phyloP scores from a whole-genome alignment of 1,140 invertebrate genomes.

The Chionoecetes opilio region DNA sequence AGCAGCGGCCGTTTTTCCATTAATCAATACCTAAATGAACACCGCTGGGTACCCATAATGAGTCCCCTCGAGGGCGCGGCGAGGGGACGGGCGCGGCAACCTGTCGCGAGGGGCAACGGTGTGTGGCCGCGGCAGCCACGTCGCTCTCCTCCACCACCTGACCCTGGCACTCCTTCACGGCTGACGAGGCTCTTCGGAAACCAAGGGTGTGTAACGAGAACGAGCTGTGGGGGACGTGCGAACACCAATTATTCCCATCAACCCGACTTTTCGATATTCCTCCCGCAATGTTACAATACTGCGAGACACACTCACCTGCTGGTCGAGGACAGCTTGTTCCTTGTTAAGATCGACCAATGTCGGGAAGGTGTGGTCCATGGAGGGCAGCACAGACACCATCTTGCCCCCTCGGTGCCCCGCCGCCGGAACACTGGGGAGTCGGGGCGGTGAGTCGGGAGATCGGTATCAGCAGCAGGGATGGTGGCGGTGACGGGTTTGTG shows the following conservation, averaged over 20 bases:
- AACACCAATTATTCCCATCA: no score
- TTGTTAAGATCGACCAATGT: constrained; percentile 75
- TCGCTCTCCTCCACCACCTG: not conserved
- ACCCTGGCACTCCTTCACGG: not conserved
- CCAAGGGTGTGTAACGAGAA: not conserved
- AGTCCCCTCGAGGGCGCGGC: not conserved
- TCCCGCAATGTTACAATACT: not conserved
- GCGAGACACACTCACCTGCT: constrained; percentile 66
- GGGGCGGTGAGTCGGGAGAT: not conserved
- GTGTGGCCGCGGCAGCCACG: not conserved
- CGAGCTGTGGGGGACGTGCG: no score
- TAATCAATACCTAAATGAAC: not conserved
- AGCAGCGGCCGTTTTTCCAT: not conserved
- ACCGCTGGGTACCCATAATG: not conserved
- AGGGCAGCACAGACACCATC: constrained; percentile 74
- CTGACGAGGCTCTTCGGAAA: not conserved
- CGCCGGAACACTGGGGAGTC: not conserved
- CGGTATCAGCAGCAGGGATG: not conserved
- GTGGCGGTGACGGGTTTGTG: not conserved
- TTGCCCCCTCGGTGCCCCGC: constrained; percentile 18
- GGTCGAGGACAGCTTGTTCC: constrained; percentile 70
- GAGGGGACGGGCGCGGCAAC: not conserved
- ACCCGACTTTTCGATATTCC: not conserved
- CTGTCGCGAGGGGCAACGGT: constrained; percentile 22
- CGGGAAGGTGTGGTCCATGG: constrained; percentile 74